Percentiles rank a stretch among this genome's conserved stretches.
Evolutionary conservation across 2,797 vertebrate species (phyloP).

Genomic region (Xiphorhynchus erythropygius): DNA sequence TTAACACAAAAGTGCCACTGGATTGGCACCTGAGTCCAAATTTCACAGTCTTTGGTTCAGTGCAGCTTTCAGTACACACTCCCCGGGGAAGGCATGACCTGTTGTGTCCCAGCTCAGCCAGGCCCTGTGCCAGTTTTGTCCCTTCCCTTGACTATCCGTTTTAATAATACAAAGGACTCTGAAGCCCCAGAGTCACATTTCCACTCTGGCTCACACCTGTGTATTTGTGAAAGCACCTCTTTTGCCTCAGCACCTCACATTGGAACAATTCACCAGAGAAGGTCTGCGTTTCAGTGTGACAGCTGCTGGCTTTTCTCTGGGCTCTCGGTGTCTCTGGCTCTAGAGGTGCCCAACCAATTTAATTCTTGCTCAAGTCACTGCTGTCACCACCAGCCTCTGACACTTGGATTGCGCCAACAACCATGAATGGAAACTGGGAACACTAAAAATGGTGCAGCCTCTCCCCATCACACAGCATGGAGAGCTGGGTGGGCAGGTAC

Average conservation of each 20-base stretch:
- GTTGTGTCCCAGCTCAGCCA: background rate
- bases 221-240: background rate
- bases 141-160: background rate
- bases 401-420: background rate
- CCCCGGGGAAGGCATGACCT: background rate
- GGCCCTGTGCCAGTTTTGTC: background rate
- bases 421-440: background rate
- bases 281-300: background rate
- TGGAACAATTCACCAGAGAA: background rate
- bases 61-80: background rate
- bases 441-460: background rate
- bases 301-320: background rate
- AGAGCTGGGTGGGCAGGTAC: background rate
- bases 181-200: background rate
- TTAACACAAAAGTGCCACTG: background rate
- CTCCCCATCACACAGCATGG: fast-evolving
- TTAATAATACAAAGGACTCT: background rate
- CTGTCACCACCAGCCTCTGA: background rate
- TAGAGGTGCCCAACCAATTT: background rate
- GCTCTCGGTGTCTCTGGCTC: background rate
- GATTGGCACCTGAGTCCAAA: background rate
- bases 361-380: background rate
- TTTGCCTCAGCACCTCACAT: background rate
- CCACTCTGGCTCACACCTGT: background rate
- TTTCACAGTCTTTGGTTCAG: background rate